Conservation (phyloP, 2,113 vertebrate species). For the Mormyrus lacerda region DNA sequence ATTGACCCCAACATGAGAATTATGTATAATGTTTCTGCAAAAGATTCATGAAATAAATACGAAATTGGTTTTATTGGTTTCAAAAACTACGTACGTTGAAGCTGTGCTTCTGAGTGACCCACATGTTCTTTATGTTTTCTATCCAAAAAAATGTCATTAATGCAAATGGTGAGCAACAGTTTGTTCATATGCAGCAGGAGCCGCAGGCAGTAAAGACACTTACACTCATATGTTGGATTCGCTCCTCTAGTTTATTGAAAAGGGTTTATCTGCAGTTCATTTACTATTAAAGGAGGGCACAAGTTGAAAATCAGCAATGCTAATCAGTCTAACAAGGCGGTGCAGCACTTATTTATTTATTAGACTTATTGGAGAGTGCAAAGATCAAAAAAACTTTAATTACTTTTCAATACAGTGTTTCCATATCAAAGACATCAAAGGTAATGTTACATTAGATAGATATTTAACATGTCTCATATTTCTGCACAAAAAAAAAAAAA, state of each 20-base stretch:
- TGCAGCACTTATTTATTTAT: neutral
- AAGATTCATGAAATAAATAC: neutral
- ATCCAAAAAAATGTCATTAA: neutral
- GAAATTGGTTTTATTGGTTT: neutral
- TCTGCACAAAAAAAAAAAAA: neutral
- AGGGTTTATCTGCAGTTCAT: neutral
- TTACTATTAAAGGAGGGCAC: neutral
- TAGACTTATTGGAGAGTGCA: neutral
- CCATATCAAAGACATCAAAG: neutral
- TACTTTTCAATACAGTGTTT: neutral
- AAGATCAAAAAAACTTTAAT: constrained; percentile 2
- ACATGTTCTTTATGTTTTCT: neutral
- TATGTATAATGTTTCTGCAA: too few relatives aligned
- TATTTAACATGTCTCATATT: neutral
- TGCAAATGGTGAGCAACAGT: neutral
- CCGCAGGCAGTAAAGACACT: neutral
- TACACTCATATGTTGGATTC: neutral
- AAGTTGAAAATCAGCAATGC: neutral
- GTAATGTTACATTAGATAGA: neutral
- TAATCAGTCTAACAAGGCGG: neutral
- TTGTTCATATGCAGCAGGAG: neutral
- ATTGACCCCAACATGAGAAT: too few relatives aligned
- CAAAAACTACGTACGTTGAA: neutral
- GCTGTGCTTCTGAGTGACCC: neutral
- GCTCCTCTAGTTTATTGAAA: neutral